Evolutionary conservation across 2,797 vertebrate species (phyloP).

Genomic region (Eupleurogrammus muticus): DNA sequence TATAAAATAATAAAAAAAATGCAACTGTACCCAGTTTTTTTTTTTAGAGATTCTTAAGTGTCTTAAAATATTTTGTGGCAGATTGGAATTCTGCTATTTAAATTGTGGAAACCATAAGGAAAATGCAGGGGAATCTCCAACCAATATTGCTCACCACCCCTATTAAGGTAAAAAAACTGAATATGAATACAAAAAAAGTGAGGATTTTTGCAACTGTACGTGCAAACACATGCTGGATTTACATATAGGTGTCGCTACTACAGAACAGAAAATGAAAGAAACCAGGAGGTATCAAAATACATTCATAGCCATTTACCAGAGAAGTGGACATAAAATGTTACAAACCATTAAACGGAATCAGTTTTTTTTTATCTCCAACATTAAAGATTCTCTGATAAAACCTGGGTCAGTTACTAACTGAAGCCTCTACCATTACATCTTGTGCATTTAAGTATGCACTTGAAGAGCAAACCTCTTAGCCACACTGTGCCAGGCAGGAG

Average conservation of each 20-base stretch:
- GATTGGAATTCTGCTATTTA: background rate
- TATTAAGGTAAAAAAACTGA: background rate
- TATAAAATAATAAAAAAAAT: background rate
- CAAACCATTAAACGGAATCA: conserved; percentile 11
- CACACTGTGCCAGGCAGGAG: conserved; percentile 28
- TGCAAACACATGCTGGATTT: conserved; percentile 25
- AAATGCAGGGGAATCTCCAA: background rate
- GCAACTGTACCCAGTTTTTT: background rate
- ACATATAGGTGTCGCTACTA: background rate
- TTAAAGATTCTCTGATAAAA: conserved; percentile 27
- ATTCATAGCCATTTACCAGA: conserved; percentile 26
- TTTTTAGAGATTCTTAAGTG: background rate
- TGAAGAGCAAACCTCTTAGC: conserved; percentile 16
- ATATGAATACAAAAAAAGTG: background rate
- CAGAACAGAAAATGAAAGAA: conserved; percentile 1
- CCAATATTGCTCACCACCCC: background rate
- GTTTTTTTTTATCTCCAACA: background rate
- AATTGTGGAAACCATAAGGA: conserved; percentile 10
- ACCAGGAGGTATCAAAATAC: conserved; percentile 31
- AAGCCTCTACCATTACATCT: conserved; percentile 12
- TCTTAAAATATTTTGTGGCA: background rate
- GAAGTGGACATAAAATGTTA: background rate
- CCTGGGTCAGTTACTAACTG: background rate
- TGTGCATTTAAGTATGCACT: background rate
- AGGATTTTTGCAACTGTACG: conserved; percentile 9